Evolutionary conservation across 1,140 invertebrate species (phyloP).

Genomic region (Neodiprion pinetum): DNA sequence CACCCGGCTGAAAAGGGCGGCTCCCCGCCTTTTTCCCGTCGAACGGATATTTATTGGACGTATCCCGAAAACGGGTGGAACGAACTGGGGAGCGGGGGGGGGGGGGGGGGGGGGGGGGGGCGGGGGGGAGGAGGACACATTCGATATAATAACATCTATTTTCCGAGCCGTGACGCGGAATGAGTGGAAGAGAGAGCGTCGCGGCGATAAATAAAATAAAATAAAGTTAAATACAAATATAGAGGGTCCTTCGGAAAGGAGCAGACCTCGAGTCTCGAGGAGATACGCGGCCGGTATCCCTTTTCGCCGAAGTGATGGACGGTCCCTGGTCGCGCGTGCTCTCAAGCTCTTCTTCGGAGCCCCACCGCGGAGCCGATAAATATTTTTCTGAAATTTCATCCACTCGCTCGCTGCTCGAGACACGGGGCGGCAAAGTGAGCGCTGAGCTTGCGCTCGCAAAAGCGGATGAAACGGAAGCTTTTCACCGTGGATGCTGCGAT

Average conservation of each 20-base stretch:
- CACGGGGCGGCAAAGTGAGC: too few species aligned
- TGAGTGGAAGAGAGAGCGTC: conserved; percentile 34
- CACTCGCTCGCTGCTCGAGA: too few species aligned
- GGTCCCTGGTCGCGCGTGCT: too few species aligned
- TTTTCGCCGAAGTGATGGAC: too few species aligned
- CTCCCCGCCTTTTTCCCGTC: background rate
- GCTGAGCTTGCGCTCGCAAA: background rate
- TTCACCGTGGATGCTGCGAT: background rate
- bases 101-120: too few species aligned
- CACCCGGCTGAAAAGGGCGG: background rate
- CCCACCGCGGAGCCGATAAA: too few species aligned
- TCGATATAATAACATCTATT: conserved; percentile 54
- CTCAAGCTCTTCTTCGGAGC: too few species aligned
- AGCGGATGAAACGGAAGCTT: background rate
- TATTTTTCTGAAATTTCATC: too few species aligned
- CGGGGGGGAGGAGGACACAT: conserved; percentile 4
- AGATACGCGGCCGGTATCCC: too few species aligned
- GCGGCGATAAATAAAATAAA: conserved; percentile 47
- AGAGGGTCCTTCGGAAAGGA: background rate
- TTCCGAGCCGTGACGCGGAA: conserved; percentile 45
- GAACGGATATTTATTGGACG: conserved; percentile 6
- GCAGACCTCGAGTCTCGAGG: too few species aligned
- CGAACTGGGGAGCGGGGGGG: background rate
- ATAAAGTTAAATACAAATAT: conserved; percentile 43
- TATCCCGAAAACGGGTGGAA: background rate